phyloP scores from a whole-genome alignment of 92 coral and sea anemone genomes.

The Bergia puertoricense region DNA sequence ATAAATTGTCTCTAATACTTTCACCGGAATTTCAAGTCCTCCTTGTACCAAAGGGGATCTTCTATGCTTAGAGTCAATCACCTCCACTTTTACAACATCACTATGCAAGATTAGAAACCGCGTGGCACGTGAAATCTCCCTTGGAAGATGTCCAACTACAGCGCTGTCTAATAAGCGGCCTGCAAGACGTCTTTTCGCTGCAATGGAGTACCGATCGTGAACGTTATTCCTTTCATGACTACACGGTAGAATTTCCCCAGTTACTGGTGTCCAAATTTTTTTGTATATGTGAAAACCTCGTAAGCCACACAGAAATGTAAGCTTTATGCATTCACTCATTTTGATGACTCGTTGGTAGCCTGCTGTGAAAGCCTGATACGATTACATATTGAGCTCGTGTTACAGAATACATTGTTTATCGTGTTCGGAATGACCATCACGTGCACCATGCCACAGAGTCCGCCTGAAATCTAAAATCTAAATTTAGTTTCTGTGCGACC shows the following conservation, averaged over 20 bases:
- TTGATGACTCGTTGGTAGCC: slow-evolving; percentile 1
- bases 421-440: too few species aligned
- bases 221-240: slow-evolving; percentile 61
- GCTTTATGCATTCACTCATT: slow-evolving; percentile 57
- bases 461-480: too few species aligned
- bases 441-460: too few species aligned
- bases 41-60: background rate
- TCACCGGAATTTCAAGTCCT: background rate
- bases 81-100: background rate
- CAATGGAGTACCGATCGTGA: slow-evolving; percentile 61
- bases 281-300: slow-evolving; percentile 67
- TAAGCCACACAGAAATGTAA: slow-evolving; percentile 58
- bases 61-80: background rate
- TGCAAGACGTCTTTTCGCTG: slow-evolving; percentile 16
- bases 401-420: too few species aligned
- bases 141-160: too few species aligned
- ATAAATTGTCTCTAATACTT: background rate
- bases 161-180: too few species aligned
- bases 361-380: too few species aligned
- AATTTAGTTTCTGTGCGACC: too few species aligned
- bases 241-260: slow-evolving; percentile 58
- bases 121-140: too few species aligned
- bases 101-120: too few species aligned
- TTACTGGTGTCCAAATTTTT: slow-evolving; percentile 65
- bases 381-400: too few species aligned